Base-by-base conservation (phyloP, 2,797 vertebrate genomes). In the Brachymystax lenok region DNA sequence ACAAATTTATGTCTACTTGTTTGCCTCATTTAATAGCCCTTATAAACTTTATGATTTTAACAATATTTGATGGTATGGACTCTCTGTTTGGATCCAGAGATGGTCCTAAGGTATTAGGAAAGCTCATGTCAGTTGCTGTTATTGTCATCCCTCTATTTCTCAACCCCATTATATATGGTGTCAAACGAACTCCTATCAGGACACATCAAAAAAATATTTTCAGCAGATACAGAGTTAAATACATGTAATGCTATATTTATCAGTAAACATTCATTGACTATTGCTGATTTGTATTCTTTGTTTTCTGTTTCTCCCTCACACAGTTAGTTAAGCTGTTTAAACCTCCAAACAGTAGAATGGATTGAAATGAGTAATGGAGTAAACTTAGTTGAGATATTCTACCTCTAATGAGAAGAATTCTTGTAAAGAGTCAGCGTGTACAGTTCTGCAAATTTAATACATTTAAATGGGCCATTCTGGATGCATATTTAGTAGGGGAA, bases 131-230 rank as follows among this genome's bases (percentile, higher is more conserved):
- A 17, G 14, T 79, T 61, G 69, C 59, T 10, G 77, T 70, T 74
- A 10, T 82, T 46, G 50, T 82, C 54, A 33, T 82, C 64, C 77
- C 77, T 50, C 80, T 77, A 28, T 24, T 79, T 69, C 0, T 82
- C 14, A 82, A 82, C 59, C 80, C 77, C 40, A 50, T 82, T 51
- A 82, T 79, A 66, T 82, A 82, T 72, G 77, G 77, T 63, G 40
- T 77, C 13, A 69, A 74, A 21, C 14, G 74, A 30, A 76, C 52
- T 40, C 77, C 76, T 30, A 69, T 80, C 3, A 74, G 66, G 46
- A 51, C 56, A 50, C 67, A 74, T 59, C 27, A 0, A 76, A 76
- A 27, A 14, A 56, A 4, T 28, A 28, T 77, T 50, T 40, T 56
- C 71, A 2, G 13, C 68, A 77, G 61, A 24, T 16, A 33, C 3